A percentile compares a stretch with the other conserved stretches of the same genome.
Conservation (phyloP, 2,797 vertebrate species). For the Chloroceryle inda region DNA sequence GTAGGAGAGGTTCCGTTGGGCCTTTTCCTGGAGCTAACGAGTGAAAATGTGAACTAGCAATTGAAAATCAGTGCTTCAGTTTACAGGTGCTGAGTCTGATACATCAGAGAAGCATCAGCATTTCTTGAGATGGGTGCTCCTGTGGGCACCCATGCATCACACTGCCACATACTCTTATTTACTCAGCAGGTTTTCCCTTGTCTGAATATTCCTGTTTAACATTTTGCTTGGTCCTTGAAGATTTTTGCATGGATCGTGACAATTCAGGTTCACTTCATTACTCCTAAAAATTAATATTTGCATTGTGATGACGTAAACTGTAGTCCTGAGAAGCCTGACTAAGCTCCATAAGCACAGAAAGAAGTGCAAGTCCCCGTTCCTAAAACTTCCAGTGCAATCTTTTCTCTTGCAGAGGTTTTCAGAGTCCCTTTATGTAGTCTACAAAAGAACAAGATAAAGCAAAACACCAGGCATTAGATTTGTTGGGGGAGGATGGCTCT, state of each 20-base stretch:
- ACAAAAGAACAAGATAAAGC: background rate
- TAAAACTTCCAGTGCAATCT: background rate
- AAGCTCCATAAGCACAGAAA: background rate
- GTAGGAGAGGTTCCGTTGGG: background rate
- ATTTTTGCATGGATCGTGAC: background rate
- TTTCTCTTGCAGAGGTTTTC: background rate
- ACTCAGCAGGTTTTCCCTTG: background rate
- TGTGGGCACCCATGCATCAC: background rate
- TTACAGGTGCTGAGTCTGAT: background rate
- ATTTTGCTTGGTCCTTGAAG: background rate
- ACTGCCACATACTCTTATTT: background rate
- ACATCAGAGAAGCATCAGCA: background rate
- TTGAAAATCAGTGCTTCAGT: background rate
- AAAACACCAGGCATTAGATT: background rate
- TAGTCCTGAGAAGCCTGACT: background rate
- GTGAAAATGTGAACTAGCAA: background rate
- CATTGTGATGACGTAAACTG: background rate
- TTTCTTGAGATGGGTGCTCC: background rate
- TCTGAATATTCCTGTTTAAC: conserved; percentile 22
- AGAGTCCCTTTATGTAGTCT: background rate
- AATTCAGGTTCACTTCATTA: background rate
- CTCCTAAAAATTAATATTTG: conserved; percentile 12
- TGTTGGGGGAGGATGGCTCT: background rate
- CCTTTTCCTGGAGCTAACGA: background rate
- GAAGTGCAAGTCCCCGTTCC: background rate